Conservation (phyloP, 2,797 vertebrate genomes). For the Synanceia verrucosa region DNA sequence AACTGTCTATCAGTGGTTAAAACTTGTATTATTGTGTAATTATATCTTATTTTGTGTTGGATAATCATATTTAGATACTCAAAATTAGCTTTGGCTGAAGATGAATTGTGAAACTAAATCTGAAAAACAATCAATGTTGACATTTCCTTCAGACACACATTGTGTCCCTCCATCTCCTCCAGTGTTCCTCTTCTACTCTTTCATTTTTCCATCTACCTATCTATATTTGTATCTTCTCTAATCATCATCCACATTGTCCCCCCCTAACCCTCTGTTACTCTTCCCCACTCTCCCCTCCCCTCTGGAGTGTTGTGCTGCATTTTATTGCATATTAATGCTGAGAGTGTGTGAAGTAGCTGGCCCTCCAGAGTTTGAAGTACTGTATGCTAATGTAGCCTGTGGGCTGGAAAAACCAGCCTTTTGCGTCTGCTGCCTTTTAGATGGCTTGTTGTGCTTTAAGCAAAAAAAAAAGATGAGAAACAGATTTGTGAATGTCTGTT, state of each 20-base stretch:
- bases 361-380: conserved; percentile 52
- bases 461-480: background rate
- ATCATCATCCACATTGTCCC: conserved; percentile 4
- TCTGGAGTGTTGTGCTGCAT: conserved; percentile 31
- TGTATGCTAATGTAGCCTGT: conserved; percentile 44
- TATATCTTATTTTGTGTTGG: no score
- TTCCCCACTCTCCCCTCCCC: conserved; percentile 11
- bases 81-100: no score
- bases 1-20: no score
- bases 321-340: conserved; percentile 51
- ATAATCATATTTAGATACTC: no score
- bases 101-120: no score
- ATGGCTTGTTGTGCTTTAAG: background rate
- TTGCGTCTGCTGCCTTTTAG: conserved; percentile 9
- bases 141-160: no score
- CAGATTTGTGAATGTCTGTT: background rate
- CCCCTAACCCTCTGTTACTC: conserved; percentile 3
- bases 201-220: background rate
- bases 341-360: conserved; percentile 37
- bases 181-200: background rate
- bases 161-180: background rate
- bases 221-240: background rate
- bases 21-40: no score
- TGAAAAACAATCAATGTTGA: no score
- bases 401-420: conserved; percentile 30